Base-by-base conservation (phyloP, 2,888 invertebrate genomes). In the Melangyna quadrimaculata region DNA sequence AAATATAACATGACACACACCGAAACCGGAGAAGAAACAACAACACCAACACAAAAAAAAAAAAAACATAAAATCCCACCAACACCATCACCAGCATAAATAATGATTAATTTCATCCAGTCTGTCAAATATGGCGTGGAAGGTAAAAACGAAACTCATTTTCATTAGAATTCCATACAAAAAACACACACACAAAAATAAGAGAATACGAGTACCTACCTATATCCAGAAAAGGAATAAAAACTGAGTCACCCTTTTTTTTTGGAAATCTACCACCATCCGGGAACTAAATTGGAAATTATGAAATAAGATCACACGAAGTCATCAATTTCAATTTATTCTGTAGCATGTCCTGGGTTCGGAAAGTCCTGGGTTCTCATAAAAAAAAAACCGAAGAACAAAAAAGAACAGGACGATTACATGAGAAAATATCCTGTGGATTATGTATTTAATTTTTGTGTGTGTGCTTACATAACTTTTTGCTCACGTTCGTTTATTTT, bases 281-380 rank as follows among this genome's bases (percentile, higher is more conserved):
- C 65, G 32, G 45, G 17, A 65, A 67, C 67, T 22, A 72, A 79
- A 84, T 75, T 84, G 70, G 77, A 86, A 86, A 86, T 72, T 86
- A 86, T 86, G 79, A 86, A 77, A 77, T 70, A 81, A 77, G 77
- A 81, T 86, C 77, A 74, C 72, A 69, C 67, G 29, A 70, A 78
- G 80, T 81, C 86, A 86, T 86, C 86, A 86, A 86, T 86, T 86
- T 86, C 80, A 86, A 86, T 86, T 83, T 78, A 74, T 67, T 61
- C 79, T 73, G 40, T n/a, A 37, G 45, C 74, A 71, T 80, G 72
- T 61, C 67, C 51, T 73, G 37, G 48, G n/a, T n/a, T n/a, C n/a
- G 35, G 48, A 65, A 27, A 55, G 45, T 17, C 29, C 27, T 19
- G 45, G 45, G 48, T 22, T 17, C 24, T 9, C 12, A 24, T 19